A percentile compares a stretch with the other conserved stretches of the same genome.
Conservation (phyloP, 2,888 invertebrate species). For the Lepidocyrtinus sp. region DNA sequence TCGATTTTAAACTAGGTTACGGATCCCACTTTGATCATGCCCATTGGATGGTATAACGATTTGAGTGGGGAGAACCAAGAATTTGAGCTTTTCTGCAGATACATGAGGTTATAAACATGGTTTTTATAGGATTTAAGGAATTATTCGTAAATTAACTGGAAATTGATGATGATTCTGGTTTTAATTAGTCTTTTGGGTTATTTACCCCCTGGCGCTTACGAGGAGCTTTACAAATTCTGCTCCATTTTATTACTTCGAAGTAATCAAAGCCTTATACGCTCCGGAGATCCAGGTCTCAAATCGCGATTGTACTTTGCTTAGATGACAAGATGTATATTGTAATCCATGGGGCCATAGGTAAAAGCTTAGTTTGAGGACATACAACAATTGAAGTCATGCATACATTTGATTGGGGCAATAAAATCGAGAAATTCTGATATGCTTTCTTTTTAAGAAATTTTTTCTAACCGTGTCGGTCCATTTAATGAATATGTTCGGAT, state of each 20-base stretch:
- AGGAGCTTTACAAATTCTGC: conserved; percentile 40
- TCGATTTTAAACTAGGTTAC: conserved; percentile 22
- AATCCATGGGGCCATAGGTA: conserved; percentile 39
- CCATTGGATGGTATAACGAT: conserved; percentile 52
- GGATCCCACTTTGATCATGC: conserved; percentile 45
- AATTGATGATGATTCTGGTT: no score
- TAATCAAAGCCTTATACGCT: conserved; percentile 31
- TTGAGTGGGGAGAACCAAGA: conserved; percentile 45
- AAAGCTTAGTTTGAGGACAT: no score
- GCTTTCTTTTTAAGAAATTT: no score
- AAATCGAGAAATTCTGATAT: no score
- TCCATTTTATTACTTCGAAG: conserved; percentile 27
- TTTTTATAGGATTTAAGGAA: no score
- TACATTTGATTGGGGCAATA: no score
- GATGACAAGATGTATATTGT: conserved; percentile 48
- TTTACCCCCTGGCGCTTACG: conserved; percentile 28
- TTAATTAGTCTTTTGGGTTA: conserved; percentile 47
- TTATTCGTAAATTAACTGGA: no score
- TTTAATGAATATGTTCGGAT: conserved; percentile 35
- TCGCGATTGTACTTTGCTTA: neutral
- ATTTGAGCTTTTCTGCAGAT: conserved; percentile 41
- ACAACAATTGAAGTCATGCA: no score
- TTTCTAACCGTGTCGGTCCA: conserved; percentile 40
- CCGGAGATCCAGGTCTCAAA: conserved; percentile 51
- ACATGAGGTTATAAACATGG: no score